Conservation (phyloP, 2,888 invertebrate species). For the Pycnomerus fuliginosus region DNA sequence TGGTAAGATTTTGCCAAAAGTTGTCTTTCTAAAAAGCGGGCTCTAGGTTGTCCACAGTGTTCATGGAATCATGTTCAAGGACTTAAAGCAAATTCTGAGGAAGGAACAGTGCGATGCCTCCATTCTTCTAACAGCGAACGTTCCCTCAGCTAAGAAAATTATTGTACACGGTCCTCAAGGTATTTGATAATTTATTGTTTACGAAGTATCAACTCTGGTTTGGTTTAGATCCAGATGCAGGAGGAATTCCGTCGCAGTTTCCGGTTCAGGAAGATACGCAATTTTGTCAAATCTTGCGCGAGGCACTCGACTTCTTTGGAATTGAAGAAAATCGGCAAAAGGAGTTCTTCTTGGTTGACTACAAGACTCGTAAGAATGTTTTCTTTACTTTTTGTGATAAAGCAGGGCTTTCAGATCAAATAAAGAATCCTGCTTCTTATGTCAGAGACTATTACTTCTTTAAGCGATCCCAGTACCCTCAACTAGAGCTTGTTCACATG, state of each 20-base stretch:
- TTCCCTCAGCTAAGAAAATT: conserved; percentile 98
- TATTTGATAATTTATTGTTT: too few relatives aligned
- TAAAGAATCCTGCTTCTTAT: conserved; percentile 92
- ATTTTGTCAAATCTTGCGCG: conserved; percentile 90
- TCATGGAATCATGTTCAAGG: conserved; percentile 99
- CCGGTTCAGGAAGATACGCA: conserved; percentile 98
- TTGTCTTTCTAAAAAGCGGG: too few relatives aligned
- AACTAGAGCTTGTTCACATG: conserved; percentile 91
- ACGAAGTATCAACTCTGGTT: too few relatives aligned
- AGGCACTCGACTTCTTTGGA: conserved; percentile 95
- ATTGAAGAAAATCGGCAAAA: conserved; percentile 87
- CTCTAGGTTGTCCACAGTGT: conserved; percentile 93
- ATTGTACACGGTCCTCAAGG: conserved; percentile 91
- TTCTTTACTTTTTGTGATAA: neutral
- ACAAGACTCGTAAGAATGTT: conserved; percentile 81
- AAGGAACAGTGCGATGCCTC: conserved; percentile 99
- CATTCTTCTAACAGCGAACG: conserved; percentile 95
- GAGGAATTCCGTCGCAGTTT: conserved; percentile 96
- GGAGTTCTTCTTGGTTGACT: conserved; percentile 94
- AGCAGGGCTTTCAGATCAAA: conserved; percentile 71
- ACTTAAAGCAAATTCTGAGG: conserved; percentile 95
- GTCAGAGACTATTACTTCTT: conserved; percentile 84
- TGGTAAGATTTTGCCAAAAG: too few relatives aligned
- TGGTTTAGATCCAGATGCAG: conserved; percentile 75
- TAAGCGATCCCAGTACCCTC: conserved; percentile 92